Conservation (phyloP, 2,797 vertebrate genomes). For the Chelonia mydas region DNA sequence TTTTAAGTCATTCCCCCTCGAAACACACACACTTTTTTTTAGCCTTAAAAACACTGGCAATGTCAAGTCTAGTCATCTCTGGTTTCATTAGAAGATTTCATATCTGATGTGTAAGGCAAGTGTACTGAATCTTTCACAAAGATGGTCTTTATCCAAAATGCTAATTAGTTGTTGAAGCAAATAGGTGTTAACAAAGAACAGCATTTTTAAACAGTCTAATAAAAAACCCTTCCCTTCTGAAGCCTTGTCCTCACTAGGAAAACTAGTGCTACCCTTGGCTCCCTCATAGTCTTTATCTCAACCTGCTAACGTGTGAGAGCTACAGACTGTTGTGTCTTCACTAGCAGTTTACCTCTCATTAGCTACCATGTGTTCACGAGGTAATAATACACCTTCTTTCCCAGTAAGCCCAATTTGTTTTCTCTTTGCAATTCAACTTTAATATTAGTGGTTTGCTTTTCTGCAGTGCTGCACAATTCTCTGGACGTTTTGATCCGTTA, state of each 20-base stretch:
- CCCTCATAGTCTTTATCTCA: background rate
- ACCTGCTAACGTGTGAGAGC: background rate
- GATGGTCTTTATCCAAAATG: background rate
- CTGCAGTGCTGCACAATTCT: background rate
- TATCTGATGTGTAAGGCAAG: background rate
- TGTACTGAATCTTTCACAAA: conserved; percentile 6
- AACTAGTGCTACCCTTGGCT: background rate
- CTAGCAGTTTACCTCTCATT: background rate
- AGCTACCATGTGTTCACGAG: background rate
- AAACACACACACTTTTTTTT: background rate
- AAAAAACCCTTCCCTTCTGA: background rate
- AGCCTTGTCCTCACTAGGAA: background rate
- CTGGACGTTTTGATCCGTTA: background rate
- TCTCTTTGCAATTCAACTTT: background rate
- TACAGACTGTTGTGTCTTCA: background rate
- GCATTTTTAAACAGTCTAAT: background rate
- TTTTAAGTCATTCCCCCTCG: background rate
- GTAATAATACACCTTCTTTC: background rate
- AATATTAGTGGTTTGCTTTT: background rate
- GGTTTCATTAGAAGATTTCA: background rate
- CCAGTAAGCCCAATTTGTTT: background rate
- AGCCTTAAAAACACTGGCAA: background rate
- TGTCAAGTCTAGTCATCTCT: background rate
- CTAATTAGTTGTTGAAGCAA: background rate
- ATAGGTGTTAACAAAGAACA: background rate